Percentiles rank a stretch among this genome's conserved stretches.
phyloP scores from a whole-genome alignment of 2,797 vertebrate genomes.

The Craterocephalus amniculus region DNA sequence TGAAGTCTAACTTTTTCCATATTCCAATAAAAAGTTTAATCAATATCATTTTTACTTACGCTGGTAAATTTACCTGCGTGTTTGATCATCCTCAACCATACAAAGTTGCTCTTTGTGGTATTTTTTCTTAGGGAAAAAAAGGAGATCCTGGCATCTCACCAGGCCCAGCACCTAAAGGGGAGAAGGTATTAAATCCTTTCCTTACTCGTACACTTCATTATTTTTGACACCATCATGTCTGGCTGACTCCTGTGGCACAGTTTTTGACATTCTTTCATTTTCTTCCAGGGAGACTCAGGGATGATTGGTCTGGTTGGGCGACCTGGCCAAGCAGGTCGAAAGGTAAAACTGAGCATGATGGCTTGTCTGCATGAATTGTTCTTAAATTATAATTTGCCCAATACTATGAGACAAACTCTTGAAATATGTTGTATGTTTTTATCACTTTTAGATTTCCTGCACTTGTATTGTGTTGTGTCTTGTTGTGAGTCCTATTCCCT shows the following conservation, averaged over 20 bases:
- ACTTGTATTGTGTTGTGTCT: background rate
- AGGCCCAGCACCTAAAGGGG: constrained; percentile 90
- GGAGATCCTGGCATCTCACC: constrained; percentile 95
- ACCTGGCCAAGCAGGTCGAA: constrained; percentile 88
- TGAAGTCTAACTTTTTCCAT: background rate
- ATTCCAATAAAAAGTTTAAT: constrained; percentile 12
- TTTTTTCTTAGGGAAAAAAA: constrained; percentile 88
- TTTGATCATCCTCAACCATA: constrained; percentile 7
- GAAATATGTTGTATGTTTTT: constrained; percentile 27
- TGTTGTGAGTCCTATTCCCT: constrained; percentile 6
- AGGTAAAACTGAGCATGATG: constrained; percentile 82
- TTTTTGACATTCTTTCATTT: constrained; percentile 34
- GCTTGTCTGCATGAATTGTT: background rate
- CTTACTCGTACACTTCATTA: constrained; percentile 17
- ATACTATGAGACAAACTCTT: background rate
- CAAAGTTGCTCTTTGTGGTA: constrained; percentile 35
- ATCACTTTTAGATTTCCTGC: constrained; percentile 28
- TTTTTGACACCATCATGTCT: constrained; percentile 15
- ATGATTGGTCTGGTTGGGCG: constrained; percentile 88
- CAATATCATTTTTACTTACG: background rate
- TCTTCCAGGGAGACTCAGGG: constrained; percentile 89
- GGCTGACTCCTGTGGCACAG: background rate
- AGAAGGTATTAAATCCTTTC: constrained; percentile 84
- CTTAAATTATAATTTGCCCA: background rate
- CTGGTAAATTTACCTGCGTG: constrained; percentile 8